Evolutionary conservation across 2,888 invertebrate genomes (phyloP).

Genomic region (Meloe dianella): DNA sequence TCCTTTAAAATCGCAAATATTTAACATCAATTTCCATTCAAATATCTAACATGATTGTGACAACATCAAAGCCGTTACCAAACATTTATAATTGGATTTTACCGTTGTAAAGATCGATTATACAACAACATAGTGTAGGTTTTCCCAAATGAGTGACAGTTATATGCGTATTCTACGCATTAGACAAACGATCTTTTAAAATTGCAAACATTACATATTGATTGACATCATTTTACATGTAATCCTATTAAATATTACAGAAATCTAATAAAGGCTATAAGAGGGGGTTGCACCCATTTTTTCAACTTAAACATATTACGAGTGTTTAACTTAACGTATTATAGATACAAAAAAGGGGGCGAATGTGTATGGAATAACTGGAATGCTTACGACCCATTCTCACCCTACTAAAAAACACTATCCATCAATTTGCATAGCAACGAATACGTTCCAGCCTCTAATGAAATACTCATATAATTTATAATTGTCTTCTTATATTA

Average conservation of each 20-base stretch:
- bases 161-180: slow-evolving; percentile 40
- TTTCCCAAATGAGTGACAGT: background rate
- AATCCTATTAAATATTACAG: slow-evolving; percentile 49
- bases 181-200: slow-evolving; percentile 49
- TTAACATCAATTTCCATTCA: slow-evolving; percentile 10
- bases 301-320: slow-evolving; percentile 37
- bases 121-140: background rate
- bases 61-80: slow-evolving; percentile 11
- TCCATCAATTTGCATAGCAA: slow-evolving; percentile 22
- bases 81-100: slow-evolving; percentile 16
- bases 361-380: slow-evolving; percentile 14
- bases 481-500: slow-evolving; percentile 11
- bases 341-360: slow-evolving; percentile 11
- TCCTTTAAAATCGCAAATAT: background rate
- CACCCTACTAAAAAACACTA: slow-evolving; percentile 4
- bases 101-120: background rate
- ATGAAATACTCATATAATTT: background rate
- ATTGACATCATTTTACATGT: slow-evolving; percentile 51
- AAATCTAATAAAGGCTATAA: slow-evolving; percentile 44
- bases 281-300: slow-evolving; percentile 39
- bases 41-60: slow-evolving; percentile 1
- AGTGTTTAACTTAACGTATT: slow-evolving; percentile 31
- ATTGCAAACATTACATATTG: slow-evolving; percentile 51
- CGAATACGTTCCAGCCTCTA: background rate
- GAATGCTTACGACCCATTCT: background rate